Evolutionary conservation across 2,888 invertebrate species (phyloP), one percentile per base, ranked within the genome.

Genomic region (Anoplius nigerrimus): DNA sequence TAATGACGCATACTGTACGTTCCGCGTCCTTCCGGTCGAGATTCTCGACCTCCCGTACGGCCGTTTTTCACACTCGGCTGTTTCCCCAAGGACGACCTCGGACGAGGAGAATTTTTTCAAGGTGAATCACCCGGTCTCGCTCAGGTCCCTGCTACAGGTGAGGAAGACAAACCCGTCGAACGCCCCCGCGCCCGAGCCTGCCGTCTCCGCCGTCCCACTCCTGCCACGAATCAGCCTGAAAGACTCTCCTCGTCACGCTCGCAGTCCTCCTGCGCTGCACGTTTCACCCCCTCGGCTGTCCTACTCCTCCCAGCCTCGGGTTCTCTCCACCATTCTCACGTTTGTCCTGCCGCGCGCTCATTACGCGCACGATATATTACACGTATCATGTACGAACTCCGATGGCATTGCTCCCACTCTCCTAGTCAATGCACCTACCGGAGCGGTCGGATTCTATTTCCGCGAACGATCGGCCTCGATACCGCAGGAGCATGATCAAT

Each of bases 91-190:
- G 75, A 81, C 80, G 79, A 75, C 71, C 74, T 76, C 79, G 72
- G 61, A 24, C 73, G 79, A 82, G 79, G 74, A 81, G 77, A 76
- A 82, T 82, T 81, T 84, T 82, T 83, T 80, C 80, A 78, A 84
- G 81, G 81, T 84, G 79, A 85, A 81, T 84, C 82, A 81, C 76
- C 76, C 71, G 11, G 16, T 66, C 73, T 69, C 69, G 72, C 68
- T 62, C 62, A 43, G 34, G 71, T 66, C 54, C 66, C 69, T 62
- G 8, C 15, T 53, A 51, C 69, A 66, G 60, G 57, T 77, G 65
- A 64, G 60, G 51, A 71, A 56, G n/a, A 64, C 34, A 48, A 18
- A 16, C 5, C 48, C 48, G 15, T 22, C n/a, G n/a, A n/a, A n/a
- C n/a, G n/a, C n/a, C n/a, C n/a, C n/a, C 34, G 18, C 34, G 21